Evolutionary conservation across 2,113 vertebrate genomes (phyloP).

Genomic region (Urocynchramus pylzowi): DNA sequence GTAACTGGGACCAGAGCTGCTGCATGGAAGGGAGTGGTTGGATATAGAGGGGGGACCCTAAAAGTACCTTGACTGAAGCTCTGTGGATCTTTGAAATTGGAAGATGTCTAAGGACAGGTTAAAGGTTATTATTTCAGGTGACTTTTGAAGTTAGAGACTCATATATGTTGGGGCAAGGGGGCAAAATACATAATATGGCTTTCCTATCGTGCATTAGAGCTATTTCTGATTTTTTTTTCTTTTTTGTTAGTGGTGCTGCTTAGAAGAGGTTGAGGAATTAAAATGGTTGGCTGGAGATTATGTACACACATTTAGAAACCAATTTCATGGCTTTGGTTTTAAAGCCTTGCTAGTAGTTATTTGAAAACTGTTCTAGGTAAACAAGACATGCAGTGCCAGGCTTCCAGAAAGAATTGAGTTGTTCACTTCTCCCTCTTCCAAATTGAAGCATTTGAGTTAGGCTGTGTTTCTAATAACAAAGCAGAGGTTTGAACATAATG

Average conservation of each 20-base stretch:
- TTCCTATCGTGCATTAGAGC: background rate
- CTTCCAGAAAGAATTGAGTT: background rate
- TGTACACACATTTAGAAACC: background rate
- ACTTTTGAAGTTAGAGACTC: background rate
- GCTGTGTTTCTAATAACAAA: slow-evolving; percentile 30
- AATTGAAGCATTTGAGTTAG: background rate
- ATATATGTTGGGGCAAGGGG: background rate
- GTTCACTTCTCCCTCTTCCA: slow-evolving; percentile 18
- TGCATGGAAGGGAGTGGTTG: background rate
- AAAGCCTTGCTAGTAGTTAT: background rate
- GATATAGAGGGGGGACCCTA: background rate
- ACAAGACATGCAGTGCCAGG: background rate
- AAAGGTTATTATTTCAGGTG: background rate
- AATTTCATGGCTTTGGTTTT: background rate
- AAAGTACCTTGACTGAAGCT: background rate
- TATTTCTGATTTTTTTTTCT: background rate
- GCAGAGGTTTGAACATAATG: slow-evolving; percentile 25
- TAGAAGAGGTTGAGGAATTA: background rate
- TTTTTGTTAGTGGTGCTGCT: background rate
- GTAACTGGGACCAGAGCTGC: background rate
- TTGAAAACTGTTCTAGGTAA: background rate
- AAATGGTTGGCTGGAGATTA: background rate
- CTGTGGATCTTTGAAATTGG: background rate
- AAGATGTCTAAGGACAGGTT: background rate
- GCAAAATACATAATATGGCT: background rate